phyloP scores from a whole-genome alignment of 2,888 invertebrate genomes.

The Oscheius sp. region DNA sequence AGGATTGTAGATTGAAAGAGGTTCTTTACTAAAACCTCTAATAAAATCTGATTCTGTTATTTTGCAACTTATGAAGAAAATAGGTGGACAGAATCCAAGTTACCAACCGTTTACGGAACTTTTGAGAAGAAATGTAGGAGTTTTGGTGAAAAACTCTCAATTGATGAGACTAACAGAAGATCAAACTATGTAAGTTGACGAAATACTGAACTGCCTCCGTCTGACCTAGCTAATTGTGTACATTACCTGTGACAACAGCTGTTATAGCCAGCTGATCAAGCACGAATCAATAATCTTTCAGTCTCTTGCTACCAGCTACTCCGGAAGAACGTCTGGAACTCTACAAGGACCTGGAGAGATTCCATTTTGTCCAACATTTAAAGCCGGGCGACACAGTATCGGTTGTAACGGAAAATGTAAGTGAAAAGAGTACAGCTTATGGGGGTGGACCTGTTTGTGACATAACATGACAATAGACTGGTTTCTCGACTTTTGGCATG shows the following conservation, averaged over 20 bases:
- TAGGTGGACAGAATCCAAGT: background rate
- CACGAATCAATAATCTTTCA: background rate
- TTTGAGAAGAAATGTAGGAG: background rate
- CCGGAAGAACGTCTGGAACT: constrained; percentile 26
- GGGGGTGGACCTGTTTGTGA: constrained; percentile 3
- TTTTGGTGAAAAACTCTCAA: constrained; percentile 8
- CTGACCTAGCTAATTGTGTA: background rate
- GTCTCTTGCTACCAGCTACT: constrained; percentile 12
- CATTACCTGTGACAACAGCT: background rate
- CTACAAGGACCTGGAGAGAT: constrained; percentile 23
- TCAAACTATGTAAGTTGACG: constrained; percentile 23
- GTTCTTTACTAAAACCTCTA: constrained; percentile 14
- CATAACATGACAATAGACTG: constrained; percentile 13
- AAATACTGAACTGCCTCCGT: background rate
- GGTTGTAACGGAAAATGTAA: constrained; percentile 11
- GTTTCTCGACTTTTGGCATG: constrained; percentile 17
- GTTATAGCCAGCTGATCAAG: constrained; percentile 4
- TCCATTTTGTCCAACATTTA: constrained; percentile 26
- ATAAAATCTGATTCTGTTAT: constrained; percentile 3
- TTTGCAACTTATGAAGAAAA: background rate
- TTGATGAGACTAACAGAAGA: constrained; percentile 27
- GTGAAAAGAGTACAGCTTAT: background rate
- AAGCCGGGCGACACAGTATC: constrained; percentile 16
- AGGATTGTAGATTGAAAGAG: background rate
- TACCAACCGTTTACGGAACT: constrained; percentile 17